Evolutionary conservation across 2,113 vertebrate species (phyloP), one percentile per base, ranked within the genome.

Genomic region (Melanotaenia duboulayi): DNA sequence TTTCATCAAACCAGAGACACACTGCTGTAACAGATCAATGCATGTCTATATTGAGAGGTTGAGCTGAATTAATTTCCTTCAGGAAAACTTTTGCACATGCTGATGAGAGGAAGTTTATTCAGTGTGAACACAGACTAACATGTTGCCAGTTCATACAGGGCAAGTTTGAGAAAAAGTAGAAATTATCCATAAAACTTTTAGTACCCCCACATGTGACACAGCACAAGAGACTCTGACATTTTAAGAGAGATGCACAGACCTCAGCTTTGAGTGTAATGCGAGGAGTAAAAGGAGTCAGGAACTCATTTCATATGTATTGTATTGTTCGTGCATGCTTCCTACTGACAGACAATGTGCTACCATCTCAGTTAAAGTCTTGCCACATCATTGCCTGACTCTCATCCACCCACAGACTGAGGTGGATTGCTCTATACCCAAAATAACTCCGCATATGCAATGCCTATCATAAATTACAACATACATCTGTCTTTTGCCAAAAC

Each of bases 231-330:
- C 60, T 58, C 32, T 72, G 69, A 73, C 69, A 65, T 71, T 86
- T 65, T 65, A 46, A 17, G 24, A 37, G 22, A 72, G 28, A 48
- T 52, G 74, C 24, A 22, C 59, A 52, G 61, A 46, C 49, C 55
- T 87, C 55, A 32, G n/a, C 59, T 40, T 2, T 68, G 39, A 72
- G 60, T 55, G 12, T 62, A 81, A 78, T 84, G 64, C 78, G 48
- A 44, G 52, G 48, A 44, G 52, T 46, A 71, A 46, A 83, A 12
- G 46, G 50, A 75, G 62, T 74, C 40, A 19, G 60, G 23, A 71
- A 23, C 78, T 90, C 63, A 82, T 86, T 84, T 71, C 42, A 71
- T 65, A 81, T 82, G 74, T 71, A 80, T 87, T 71, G 55, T 68
- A 70, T 71, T 79, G 70, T 76, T 86, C 55, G 25, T 60, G 67